Conservation (phyloP, 2,797 vertebrate species). For the Pteropus rufus region DNA sequence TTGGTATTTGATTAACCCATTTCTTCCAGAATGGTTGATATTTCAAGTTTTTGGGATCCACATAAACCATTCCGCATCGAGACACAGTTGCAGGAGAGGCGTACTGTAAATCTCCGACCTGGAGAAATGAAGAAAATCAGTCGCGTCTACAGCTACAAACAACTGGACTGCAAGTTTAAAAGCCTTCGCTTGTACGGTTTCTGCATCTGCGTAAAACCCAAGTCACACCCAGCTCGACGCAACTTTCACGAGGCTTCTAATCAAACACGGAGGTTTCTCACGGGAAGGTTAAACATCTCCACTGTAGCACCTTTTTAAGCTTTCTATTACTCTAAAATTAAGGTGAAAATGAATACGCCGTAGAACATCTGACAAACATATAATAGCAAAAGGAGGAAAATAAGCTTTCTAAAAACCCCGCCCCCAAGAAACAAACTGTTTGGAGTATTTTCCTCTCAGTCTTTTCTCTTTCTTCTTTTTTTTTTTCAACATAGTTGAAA, state of each 20-base stretch:
- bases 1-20: constrained; percentile 87
- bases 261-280: neutral
- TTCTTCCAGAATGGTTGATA: constrained; percentile 94
- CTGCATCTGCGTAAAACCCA: neutral
- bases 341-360: neutral
- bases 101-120: constrained; percentile 98
- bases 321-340: neutral
- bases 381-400: neutral
- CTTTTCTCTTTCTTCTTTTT: neutral
- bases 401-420: neutral
- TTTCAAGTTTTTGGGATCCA: constrained; percentile 96
- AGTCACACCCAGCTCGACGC: neutral
- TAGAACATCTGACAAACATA: neutral
- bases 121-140: neutral
- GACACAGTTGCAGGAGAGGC: constrained; percentile 98
- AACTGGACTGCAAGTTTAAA: neutral
- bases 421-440: neutral
- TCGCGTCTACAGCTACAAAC: neutral
- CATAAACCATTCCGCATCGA: constrained; percentile 97
- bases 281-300: neutral
- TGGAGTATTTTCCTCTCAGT: neutral
- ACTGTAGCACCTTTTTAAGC: neutral
- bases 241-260: neutral
- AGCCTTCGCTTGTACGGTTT: neutral
- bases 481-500: neutral